phyloP scores from a whole-genome alignment of 2,797 vertebrate species.

The Scolopax bukidnonensis region DNA sequence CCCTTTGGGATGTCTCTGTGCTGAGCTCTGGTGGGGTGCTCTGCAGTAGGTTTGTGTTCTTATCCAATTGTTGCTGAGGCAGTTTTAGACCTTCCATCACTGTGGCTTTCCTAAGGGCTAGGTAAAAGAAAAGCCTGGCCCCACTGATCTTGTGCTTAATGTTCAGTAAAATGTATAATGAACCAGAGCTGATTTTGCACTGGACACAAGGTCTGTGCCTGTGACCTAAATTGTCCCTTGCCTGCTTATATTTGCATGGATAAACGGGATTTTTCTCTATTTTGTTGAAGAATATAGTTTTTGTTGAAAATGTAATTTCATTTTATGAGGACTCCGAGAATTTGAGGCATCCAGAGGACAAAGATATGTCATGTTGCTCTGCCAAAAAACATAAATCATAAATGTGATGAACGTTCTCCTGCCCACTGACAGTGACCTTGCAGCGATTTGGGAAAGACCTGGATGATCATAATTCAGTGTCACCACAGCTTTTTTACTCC shows the following conservation, averaged over 20 bases:
- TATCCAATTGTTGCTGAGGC: neutral
- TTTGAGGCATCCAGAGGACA: neutral
- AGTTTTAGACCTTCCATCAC: neutral
- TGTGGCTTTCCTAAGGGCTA: neutral
- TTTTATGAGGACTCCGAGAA: neutral
- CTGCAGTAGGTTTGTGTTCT: neutral
- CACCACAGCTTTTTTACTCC: neutral
- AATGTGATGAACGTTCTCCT: neutral
- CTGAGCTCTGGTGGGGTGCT: neutral
- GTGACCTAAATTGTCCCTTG: neutral
- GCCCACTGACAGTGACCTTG: neutral
- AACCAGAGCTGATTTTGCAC: neutral
- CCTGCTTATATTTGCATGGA: neutral
- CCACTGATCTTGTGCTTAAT: neutral
- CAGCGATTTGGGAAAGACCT: neutral
- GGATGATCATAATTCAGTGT: neutral
- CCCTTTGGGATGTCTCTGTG: neutral
- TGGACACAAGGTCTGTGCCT: rapidly evolving
- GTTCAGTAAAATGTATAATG: neutral
- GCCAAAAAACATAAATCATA: neutral
- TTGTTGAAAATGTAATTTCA: neutral
- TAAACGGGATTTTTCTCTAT: neutral
- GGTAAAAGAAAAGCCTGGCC: neutral
- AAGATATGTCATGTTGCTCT: rapidly evolving
- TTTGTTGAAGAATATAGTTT: neutral